These are phyloP conservation scores for Mechanitis mazaeus DNA, from an alignment of 2,888 invertebrate genomes.

Conservation along the genomic window DNA sequence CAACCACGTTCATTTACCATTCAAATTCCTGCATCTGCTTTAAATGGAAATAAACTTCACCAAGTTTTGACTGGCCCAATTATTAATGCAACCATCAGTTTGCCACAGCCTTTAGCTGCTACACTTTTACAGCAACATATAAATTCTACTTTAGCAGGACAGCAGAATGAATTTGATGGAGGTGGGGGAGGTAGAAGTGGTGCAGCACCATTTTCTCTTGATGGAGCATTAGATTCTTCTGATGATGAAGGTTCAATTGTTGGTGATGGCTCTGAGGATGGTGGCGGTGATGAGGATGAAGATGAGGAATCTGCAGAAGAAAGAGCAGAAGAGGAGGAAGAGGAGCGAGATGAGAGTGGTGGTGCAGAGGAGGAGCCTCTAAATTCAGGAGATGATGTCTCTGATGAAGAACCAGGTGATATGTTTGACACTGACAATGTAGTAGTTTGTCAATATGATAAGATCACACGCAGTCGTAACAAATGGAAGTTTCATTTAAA, in stretches of 20 bases:
- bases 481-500: slow-evolving; percentile 99
- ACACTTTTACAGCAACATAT: slow-evolving; percentile 92
- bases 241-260: slow-evolving; percentile 84
- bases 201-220: slow-evolving; percentile 69
- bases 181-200: slow-evolving; percentile 69
- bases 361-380: slow-evolving; percentile 89
- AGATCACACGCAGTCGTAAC: slow-evolving; percentile 98
- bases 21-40: slow-evolving; percentile 90
- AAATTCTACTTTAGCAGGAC: slow-evolving; percentile 82
- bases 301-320: slow-evolving; percentile 86
- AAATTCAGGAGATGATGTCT: slow-evolving; percentile 98
- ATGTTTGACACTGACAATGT: slow-evolving; percentile 99
- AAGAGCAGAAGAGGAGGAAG: slow-evolving; percentile 79
- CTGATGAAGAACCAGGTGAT: slow-evolving; percentile 95
- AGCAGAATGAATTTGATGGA: slow-evolving; percentile 69
- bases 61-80: slow-evolving; percentile 90
- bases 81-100: slow-evolving; percentile 91
- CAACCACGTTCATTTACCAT: slow-evolving; percentile 89
- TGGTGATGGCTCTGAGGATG: slow-evolving; percentile 80
- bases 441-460: slow-evolving; percentile 99
- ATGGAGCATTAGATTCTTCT: slow-evolving; percentile 82
- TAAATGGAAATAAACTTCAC: slow-evolving; percentile 82
- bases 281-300: slow-evolving; percentile 82
- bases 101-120: slow-evolving; percentile 88
- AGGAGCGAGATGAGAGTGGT: slow-evolving; percentile 82